These are phyloP conservation scores for Triops longicaudatus DNA, from an alignment of 1,140 invertebrate genomes.

Conservation along the genomic window DNA sequence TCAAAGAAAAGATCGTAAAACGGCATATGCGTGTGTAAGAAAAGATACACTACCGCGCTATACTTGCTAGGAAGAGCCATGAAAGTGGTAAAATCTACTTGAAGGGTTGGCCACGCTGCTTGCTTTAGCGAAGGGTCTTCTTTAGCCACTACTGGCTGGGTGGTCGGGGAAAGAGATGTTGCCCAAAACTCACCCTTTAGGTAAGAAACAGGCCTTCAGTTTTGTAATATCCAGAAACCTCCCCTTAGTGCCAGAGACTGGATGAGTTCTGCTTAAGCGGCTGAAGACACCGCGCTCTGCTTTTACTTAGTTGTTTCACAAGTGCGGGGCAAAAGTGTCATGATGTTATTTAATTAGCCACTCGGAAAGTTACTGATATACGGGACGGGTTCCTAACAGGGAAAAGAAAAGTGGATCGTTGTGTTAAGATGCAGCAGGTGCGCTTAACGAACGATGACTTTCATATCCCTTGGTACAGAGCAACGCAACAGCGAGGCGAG, in stretches of 20 bases:
- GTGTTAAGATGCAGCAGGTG: slow-evolving; percentile 6
- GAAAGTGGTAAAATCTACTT: neutral
- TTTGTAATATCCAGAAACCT: neutral
- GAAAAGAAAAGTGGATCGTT: slow-evolving; percentile 1
- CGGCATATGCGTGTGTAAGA: neutral
- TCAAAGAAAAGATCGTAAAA: neutral
- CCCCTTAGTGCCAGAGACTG: neutral
- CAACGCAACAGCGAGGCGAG: neutral
- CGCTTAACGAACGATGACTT: neutral
- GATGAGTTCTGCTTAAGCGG: neutral
- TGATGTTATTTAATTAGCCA: slow-evolving; percentile 1
- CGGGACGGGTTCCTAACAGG: neutral
- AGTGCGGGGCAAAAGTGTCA: neutral
- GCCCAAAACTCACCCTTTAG: slow-evolving; percentile 1
- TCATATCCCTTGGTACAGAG: neutral
- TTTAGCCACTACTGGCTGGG: neutral
- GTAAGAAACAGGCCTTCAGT: neutral
- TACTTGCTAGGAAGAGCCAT: neutral
- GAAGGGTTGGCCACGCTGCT: neutral
- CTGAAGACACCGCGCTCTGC: neutral
- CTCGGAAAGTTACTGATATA: neutral
- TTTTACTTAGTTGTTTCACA: neutral
- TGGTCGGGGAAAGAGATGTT: neutral
- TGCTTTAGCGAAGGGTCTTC: neutral
- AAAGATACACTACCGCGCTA: neutral